phyloP scores from a whole-genome alignment of 1,140 invertebrate genomes.

The Physella acuta region DNA sequence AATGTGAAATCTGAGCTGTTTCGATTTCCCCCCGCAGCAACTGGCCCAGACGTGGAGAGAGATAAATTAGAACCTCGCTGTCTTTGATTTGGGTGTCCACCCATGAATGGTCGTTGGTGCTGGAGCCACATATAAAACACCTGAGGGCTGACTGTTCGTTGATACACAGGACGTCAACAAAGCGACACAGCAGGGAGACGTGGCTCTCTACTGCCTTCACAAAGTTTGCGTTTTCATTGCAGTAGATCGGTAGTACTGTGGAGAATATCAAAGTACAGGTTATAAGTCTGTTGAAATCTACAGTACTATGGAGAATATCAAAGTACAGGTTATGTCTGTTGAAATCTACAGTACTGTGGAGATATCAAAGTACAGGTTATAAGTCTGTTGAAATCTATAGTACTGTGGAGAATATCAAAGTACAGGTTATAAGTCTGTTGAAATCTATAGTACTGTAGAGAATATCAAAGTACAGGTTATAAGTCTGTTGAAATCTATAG shows the following conservation, averaged over 20 bases:
- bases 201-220: constrained; percentile 12
- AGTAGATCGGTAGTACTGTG: background rate
- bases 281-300: no score
- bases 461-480: no score
- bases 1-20: background rate
- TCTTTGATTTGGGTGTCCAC: background rate
- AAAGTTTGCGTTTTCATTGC: constrained; percentile 1
- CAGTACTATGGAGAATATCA: no score
- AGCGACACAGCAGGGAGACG: background rate
- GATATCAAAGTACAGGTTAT: no score
- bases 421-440: no score
- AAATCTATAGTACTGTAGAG: no score
- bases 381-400: no score
- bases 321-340: no score
- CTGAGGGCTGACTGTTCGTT: background rate
- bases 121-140: background rate
- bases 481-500: no score
- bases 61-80: background rate
- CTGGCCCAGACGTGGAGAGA: background rate
- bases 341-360: no score
- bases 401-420: no score
- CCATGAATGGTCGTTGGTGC: background rate
- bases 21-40: background rate
- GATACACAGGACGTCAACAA: background rate
- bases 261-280: background rate